phyloP scores from a whole-genome alignment of 2,113 vertebrate genomes.

The Antechinus stuartii region DNA sequence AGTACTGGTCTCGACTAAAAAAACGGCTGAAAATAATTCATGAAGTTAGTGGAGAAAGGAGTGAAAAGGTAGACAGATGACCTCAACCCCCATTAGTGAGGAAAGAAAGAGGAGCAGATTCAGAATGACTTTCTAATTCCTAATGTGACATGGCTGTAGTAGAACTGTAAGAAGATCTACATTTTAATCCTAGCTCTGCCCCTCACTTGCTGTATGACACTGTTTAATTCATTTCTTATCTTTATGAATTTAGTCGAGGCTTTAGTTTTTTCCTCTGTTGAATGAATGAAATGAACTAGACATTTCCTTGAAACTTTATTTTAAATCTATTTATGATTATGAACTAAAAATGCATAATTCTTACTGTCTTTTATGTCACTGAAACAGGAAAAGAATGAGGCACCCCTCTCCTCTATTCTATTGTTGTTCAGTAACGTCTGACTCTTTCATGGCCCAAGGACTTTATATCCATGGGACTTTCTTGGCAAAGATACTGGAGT shows the following conservation, averaged over 20 bases:
- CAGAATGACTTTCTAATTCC: not conserved
- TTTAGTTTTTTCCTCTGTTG: not conserved
- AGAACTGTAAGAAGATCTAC: not conserved
- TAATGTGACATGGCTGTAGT: not conserved
- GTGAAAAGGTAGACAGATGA: not conserved
- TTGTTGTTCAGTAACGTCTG: not conserved
- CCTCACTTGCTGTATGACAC: not conserved
- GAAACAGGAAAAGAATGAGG: no score
- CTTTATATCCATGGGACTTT: no score
- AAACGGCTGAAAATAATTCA: not conserved
- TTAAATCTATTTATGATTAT: not conserved
- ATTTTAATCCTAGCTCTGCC: not conserved
- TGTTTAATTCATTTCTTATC: not conserved
- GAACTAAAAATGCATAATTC: not conserved
- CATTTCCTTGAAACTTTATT: not conserved
- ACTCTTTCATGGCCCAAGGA: no score
- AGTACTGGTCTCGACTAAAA: not conserved
- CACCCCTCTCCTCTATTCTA: not conserved
- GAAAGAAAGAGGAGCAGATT: not conserved
- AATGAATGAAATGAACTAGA: not conserved
- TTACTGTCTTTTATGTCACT: not conserved
- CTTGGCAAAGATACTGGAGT: not conserved
- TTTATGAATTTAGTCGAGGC: not conserved
- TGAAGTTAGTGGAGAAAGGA: not conserved
- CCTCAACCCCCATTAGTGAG: not conserved